Percentiles rank a stretch among this genome's conserved stretches.
Evolutionary conservation across 2,113 vertebrate species (phyloP).

Genomic region (Tachysurus fulvidraco): DNA sequence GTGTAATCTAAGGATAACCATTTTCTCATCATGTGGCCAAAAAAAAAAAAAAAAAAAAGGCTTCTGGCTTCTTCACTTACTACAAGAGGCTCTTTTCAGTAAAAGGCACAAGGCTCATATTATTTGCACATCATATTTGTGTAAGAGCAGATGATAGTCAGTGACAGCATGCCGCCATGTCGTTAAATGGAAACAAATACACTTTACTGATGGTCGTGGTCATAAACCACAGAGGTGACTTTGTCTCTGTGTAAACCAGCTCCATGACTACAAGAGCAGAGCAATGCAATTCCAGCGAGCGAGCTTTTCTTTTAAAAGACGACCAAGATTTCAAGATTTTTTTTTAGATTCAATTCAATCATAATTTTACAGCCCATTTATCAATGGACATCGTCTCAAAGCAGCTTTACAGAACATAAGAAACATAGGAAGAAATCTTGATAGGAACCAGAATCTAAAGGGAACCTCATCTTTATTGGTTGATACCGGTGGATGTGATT

Average conservation of each 20-base stretch:
- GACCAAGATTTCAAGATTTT: too few relatives aligned
- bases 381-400: too few relatives aligned
- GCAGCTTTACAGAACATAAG: too few relatives aligned
- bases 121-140: slow-evolving; percentile 46
- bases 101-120: neutral
- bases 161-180: neutral
- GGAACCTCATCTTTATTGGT: too few relatives aligned
- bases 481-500: too few relatives aligned
- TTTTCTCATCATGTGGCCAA: neutral
- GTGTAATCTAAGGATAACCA: neutral
- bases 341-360: too few relatives aligned
- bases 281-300: slow-evolving; percentile 33
- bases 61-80: neutral
- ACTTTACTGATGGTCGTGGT: slow-evolving; percentile 19
- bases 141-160: slow-evolving; percentile 15
- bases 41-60: neutral
- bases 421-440: too few relatives aligned
- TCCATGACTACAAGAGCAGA: slow-evolving; percentile 39
- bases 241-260: slow-evolving; percentile 38
- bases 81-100: neutral
- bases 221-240: slow-evolving; percentile 33
- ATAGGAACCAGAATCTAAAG: too few relatives aligned
- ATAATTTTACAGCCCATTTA: too few relatives aligned
- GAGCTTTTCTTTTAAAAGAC: neutral
- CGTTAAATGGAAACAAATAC: slow-evolving; percentile 38